Evolutionary conservation across 2,888 invertebrate species (phyloP), one percentile per base, ranked within the genome.

Genomic region (Quadroppia sp.): DNA sequence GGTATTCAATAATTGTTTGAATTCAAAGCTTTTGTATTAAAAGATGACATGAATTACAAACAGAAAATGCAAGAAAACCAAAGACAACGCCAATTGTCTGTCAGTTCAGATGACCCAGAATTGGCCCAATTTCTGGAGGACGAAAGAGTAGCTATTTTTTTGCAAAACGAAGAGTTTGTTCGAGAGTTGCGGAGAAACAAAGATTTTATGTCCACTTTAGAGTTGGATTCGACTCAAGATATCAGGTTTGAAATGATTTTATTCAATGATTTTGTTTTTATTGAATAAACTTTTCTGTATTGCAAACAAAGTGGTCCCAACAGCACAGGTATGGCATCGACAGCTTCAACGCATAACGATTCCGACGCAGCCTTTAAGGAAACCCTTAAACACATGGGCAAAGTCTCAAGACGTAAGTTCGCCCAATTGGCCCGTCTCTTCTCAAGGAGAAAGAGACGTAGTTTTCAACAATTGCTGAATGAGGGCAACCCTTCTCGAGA

Each of bases 141-240:
- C 81, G 92, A 94, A 81, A 86, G 89, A 77, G 89, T 92, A 77
- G 93, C 93, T 0, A 86, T 92, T 76, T 89, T 92, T 82, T 84
- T 94, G 74, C 94, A 94, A 82, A 94, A 94, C 80, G 91, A 92
- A 81, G 94, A 94, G 82, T 94, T 94, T 79, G 89, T 94, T 87
- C 88, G 89, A 61, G 91, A 93, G 80, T 83, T 94, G 45, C 85
- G 91, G 75, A 89, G 89, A 87, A 91, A 94, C 82, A 89, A 90
- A 81, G 92, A 92, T 80, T 94, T 94, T 80, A 88, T 94, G 86
- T 88, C 88, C 30, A 89, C 91, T 0, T 83, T 93, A 69, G 90
- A 92, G 80, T 67, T 70, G 13, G 75, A 75, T 40, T 56, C 74
- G 7, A 36, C 30, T 45, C 36, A 36, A 7, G 36, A 36, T 9